Base-by-base conservation (phyloP, 2,113 vertebrate genomes). In the Rhynchomys soricoides region DNA sequence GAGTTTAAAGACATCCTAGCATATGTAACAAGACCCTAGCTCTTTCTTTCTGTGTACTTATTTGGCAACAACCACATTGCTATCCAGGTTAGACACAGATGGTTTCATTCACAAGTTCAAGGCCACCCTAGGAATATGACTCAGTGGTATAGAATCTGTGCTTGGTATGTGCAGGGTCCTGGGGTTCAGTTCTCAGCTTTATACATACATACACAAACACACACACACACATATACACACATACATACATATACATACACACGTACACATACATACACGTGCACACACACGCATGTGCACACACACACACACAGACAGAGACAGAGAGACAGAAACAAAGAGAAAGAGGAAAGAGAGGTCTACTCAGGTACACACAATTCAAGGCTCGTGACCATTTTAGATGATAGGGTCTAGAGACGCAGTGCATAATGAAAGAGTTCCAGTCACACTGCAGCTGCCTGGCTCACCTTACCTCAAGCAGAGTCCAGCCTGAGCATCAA, bases 71-170 rank as follows among this genome's bases (percentile, higher is more conserved):
- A 86, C 15, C 68, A 90, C 85, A 94, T 9, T 50, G 19, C 31
- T 62, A 70, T 45, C 89, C 87, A 43, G 29, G 29, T 40, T 55
- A 88, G 4, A 55, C 66, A 31, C 13, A 45, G 59, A 73, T 52
- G 71, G 83, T 70, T 92, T 96, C 43, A 66, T 83, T 94, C 29
- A 79, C 64, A 95, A 88, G 52, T 86, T 89, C 40, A 96, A 79
- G 55, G 34, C 34, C 31, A 43, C 13, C 15, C 78, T 83, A 8
- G 50, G 19, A 70, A 70, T 86, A 86, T 52, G 34, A 52, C 34
- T 87, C 85, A 86, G 43, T 70, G 64, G 21, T 7, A 45, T 71
- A 70, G 85, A 86, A 13, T 70, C 43, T 50, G 45, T 70, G 48
- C 13, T 70, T 66, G 17, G 21, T 34, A 26, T 52, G 13, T 40